Evolutionary conservation across 2,888 invertebrate genomes (phyloP).

Genomic region (Ophioninae sp.): DNA sequence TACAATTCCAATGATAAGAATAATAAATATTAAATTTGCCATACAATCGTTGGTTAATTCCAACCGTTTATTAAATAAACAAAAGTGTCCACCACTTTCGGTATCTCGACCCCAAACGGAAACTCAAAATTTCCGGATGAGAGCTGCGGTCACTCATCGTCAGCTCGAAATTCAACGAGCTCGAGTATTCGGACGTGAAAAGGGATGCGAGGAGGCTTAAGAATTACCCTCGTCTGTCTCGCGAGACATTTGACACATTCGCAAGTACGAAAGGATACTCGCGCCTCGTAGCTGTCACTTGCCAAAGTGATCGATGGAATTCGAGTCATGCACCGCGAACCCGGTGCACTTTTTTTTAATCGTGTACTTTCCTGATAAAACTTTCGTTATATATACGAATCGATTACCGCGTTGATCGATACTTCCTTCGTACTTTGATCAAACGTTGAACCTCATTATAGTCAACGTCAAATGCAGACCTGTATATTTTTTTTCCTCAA

Average conservation of each 20-base stretch:
- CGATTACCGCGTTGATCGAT: not conserved
- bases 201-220: not conserved
- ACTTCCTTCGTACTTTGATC: not conserved
- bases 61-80: not conserved
- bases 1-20: not conserved
- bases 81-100: not conserved
- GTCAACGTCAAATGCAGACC: too few relatives aligned
- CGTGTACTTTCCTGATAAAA: not conserved
- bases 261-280: not conserved
- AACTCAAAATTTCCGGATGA: not conserved
- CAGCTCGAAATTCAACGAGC: not conserved
- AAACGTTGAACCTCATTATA: not conserved
- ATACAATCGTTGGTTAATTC: not conserved
- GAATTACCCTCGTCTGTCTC: not conserved
- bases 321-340: not conserved
- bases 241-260: not conserved
- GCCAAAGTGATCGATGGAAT: slow-evolving; percentile 3
- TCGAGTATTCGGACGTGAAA: not conserved
- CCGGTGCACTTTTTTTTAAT: not conserved
- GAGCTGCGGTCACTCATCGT: not conserved
- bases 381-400: not conserved
- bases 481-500: too few relatives aligned
- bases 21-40: not conserved
- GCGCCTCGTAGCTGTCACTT: not conserved
- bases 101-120: not conserved